Percentiles rank a stretch among this genome's conserved stretches.
phyloP scores from a whole-genome alignment of 2,113 vertebrate genomes.

The Actinemys pallida region DNA sequence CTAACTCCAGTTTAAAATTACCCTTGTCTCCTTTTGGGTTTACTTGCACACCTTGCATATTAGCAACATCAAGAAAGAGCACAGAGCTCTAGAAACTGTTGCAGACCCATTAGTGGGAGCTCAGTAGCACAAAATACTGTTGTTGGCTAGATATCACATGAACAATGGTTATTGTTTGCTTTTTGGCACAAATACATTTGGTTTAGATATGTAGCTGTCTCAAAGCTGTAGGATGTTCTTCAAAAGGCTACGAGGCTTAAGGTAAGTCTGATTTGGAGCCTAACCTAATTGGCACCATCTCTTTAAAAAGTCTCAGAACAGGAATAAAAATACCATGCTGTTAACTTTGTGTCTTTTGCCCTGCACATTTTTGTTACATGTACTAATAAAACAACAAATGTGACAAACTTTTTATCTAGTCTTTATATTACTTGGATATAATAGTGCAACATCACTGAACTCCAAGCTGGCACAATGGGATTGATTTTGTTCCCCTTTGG shows the following conservation, averaged over 20 bases:
- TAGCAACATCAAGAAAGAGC: not conserved
- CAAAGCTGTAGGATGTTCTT: constrained; percentile 25
- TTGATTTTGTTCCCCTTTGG: fast-evolving
- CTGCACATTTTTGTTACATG: not conserved
- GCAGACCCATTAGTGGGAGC: constrained; percentile 36
- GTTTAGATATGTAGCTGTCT: not conserved
- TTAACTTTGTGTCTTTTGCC: not conserved
- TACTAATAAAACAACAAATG: not conserved
- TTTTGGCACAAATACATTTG: not conserved
- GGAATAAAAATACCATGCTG: not conserved
- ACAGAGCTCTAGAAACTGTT: constrained; percentile 47
- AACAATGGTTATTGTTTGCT: constrained; percentile 61
- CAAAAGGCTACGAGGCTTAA: not conserved
- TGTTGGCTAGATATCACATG: constrained; percentile 45
- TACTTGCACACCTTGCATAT: constrained; percentile 42
- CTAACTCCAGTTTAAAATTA: constrained; percentile 10
- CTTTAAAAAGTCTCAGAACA: not conserved
- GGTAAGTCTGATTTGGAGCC: constrained; percentile 9
- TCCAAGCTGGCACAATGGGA: fast-evolving
- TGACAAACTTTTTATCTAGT: fast-evolving
- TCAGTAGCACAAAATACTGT: not conserved
- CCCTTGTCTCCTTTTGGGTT: not conserved
- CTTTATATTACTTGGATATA: not conserved
- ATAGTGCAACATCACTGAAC: fast-evolving
- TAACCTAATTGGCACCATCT: not conserved